These are phyloP conservation scores for Notoglanidium macrostoma DNA, from an alignment of 2,797 vertebrate genomes.

Conservation along the genomic window DNA sequence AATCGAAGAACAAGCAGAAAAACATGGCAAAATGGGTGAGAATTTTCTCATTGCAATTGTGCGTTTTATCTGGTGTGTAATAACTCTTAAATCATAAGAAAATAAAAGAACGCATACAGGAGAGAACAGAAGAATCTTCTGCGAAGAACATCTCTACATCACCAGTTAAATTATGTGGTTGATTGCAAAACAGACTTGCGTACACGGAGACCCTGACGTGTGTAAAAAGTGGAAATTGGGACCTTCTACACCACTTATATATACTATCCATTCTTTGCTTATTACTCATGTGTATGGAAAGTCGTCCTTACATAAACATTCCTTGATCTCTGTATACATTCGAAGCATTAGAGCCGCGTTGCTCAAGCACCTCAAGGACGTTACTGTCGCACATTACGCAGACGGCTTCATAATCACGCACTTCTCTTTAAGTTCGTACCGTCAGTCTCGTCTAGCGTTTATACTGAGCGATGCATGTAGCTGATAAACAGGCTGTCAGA, in stretches of 20 bases:
- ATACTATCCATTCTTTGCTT: conserved; percentile 10
- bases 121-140: not conserved
- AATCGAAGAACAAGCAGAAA: no score
- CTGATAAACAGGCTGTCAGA: conserved; percentile 25
- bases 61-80: no score
- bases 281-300: conserved; percentile 22
- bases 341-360: not conserved
- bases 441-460: not conserved
- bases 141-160: not conserved
- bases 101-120: not conserved
- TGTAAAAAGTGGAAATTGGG: not conserved
- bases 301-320: conserved; percentile 21
- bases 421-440: not conserved
- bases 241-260: not conserved
- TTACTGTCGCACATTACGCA: not conserved
- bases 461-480: not conserved
- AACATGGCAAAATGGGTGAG: no score
- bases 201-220: not conserved
- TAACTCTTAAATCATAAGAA: no score
- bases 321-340: conserved; percentile 24
- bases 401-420: conserved; percentile 2
- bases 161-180: not conserved
- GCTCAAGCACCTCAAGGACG: not conserved
- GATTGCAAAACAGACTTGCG: not conserved
- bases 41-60: no score